Conservation (phyloP, 2,797 vertebrate genomes). For the Sandelia bainsii region DNA sequence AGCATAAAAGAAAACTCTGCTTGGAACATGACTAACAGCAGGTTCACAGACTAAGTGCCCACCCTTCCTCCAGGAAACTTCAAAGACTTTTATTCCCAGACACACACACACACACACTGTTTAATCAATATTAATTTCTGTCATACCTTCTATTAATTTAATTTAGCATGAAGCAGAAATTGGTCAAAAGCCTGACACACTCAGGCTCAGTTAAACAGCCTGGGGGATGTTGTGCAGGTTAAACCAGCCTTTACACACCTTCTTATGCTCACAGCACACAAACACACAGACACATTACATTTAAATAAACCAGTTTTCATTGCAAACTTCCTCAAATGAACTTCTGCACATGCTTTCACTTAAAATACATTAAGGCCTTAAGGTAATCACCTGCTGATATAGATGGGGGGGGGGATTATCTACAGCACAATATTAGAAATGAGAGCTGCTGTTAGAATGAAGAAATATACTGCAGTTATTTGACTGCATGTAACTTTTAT, state of each 20-base stretch:
- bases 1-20: conserved; percentile 36
- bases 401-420: neutral
- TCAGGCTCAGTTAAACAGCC: conserved; percentile 19
- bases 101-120: neutral
- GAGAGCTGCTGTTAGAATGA: neutral
- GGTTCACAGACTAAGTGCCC: conserved; percentile 14
- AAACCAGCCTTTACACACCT: conserved; percentile 20
- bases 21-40: conserved; percentile 16
- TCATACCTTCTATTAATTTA: conserved; percentile 1
- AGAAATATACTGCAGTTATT: neutral
- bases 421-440: neutral
- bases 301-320: neutral
- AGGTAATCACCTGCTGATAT: neutral
- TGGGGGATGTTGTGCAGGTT: conserved; percentile 33
- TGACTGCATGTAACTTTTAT: too few relatives aligned
- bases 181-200: conserved; percentile 10
- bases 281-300: neutral
- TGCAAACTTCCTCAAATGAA: neutral
- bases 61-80: conserved; percentile 41
- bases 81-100: conserved; percentile 28
- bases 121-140: neutral
- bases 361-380: neutral
- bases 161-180: conserved; percentile 2
- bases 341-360: neutral
- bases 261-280: neutral